Percentiles rank a stretch among this genome's conserved stretches.
These are phyloP conservation scores for Odontomyia ornata DNA, from an alignment of 2,888 invertebrate genomes.

Conservation along the genomic window DNA sequence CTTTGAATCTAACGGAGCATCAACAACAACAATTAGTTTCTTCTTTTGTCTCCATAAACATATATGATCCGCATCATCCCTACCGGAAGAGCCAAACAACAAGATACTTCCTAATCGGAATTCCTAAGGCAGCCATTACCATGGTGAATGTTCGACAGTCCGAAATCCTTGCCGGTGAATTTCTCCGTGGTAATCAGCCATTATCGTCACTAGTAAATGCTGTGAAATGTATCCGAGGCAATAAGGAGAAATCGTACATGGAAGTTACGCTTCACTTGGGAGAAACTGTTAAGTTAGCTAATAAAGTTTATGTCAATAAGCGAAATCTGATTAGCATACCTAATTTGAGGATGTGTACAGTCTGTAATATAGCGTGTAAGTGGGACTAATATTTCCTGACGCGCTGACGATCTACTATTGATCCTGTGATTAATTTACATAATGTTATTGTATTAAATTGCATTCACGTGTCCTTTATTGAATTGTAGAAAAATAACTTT, in stretches of 20 bases:
- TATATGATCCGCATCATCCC: background rate
- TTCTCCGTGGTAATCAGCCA: background rate
- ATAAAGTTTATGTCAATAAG: background rate
- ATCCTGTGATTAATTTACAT: slow-evolving; percentile 1
- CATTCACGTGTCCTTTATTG: background rate
- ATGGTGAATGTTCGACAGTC: background rate
- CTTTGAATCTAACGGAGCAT: background rate
- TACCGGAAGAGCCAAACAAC: background rate
- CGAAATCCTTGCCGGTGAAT: background rate
- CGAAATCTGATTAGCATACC: slow-evolving; percentile 13
- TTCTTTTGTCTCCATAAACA: background rate
- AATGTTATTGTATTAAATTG: background rate
- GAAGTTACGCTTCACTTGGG: slow-evolving; percentile 4
- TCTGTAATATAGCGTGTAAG: background rate
- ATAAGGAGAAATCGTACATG: background rate
- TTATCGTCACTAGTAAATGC: background rate
- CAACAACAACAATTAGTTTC: background rate
- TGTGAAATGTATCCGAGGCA: background rate
- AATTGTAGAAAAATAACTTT: too few relatives aligned
- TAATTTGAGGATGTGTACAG: background rate
- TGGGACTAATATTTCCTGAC: slow-evolving; percentile 7
- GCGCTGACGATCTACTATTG: background rate
- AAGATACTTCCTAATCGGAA: background rate
- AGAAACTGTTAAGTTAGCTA: slow-evolving; percentile 1
- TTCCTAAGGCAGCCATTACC: background rate